These are phyloP conservation scores for Balearica regulorum DNA, from an alignment of 2,797 vertebrate genomes.

Conservation along the genomic window DNA sequence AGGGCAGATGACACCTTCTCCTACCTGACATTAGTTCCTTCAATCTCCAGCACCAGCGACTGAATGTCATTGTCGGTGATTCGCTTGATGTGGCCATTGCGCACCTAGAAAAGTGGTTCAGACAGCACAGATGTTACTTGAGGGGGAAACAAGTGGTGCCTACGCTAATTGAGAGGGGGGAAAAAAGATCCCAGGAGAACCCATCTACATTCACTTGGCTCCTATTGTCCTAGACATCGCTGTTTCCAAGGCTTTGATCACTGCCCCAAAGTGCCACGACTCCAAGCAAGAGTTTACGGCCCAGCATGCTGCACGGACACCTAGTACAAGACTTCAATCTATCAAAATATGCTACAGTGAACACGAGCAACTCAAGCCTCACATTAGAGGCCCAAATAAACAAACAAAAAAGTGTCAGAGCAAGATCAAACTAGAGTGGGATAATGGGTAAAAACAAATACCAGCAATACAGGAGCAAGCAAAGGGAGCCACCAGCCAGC, in stretches of 20 bases:
- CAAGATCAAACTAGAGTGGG: background rate
- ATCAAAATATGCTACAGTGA: background rate
- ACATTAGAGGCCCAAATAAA: background rate
- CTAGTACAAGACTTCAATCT: background rate
- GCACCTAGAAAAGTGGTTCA: slow-evolving; percentile 76
- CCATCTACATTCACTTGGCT: background rate
- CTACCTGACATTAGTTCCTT: slow-evolving; percentile 95
- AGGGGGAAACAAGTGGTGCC: background rate
- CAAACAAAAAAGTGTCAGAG: background rate
- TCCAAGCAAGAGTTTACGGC: background rate
- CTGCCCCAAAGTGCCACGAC: background rate
- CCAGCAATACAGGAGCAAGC: background rate
- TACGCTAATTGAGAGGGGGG: background rate
- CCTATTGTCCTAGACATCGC: background rate
- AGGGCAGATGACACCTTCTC: background rate
- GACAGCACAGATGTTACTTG: background rate
- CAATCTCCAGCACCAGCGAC: slow-evolving; percentile 93
- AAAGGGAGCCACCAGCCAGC: background rate
- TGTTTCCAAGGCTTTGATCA: background rate
- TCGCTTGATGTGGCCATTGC: slow-evolving; percentile 95
- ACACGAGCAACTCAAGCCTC: background rate
- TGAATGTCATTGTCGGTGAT: slow-evolving; percentile 97
- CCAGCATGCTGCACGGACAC: background rate
- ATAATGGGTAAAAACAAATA: background rate
- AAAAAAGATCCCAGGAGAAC: background rate